Evolutionary conservation across 2,888 invertebrate species (phyloP).

Genomic region (Macrosoma leucophasiata): DNA sequence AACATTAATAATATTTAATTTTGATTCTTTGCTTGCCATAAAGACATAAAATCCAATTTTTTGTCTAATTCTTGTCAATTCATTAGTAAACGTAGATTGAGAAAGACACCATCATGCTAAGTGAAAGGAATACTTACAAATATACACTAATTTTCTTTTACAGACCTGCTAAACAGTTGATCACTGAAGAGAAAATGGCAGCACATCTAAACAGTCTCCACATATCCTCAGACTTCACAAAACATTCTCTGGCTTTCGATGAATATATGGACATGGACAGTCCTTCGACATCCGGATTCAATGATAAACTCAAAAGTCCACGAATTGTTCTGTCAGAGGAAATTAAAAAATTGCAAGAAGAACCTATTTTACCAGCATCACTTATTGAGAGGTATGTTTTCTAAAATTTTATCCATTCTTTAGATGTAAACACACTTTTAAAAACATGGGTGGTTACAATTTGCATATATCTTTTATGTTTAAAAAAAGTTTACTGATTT

Average conservation of each 20-base stretch:
- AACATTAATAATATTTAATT: constrained; percentile 5
- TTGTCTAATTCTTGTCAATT: too few relatives aligned
- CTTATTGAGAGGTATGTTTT: constrained; percentile 70
- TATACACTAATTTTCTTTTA: too few relatives aligned
- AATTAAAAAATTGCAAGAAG: constrained; percentile 78
- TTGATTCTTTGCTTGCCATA: not conserved
- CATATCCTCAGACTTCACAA: constrained; percentile 74
- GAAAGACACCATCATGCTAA: too few relatives aligned
- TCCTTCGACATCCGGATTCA: constrained; percentile 35
- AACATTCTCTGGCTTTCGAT: constrained; percentile 40
- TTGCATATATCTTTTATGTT: too few relatives aligned
- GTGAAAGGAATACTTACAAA: too few relatives aligned
- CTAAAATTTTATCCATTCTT: not conserved
- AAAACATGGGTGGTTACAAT: too few relatives aligned
- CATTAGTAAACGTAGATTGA: too few relatives aligned
- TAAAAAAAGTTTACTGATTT: too few relatives aligned
- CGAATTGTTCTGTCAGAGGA: constrained; percentile 82
- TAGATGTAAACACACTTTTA: too few relatives aligned
- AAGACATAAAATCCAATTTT: too few relatives aligned
- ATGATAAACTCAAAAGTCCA: constrained; percentile 63
- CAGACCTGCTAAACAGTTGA: constrained; percentile 82
- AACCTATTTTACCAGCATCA: constrained; percentile 80
- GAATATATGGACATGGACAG: constrained; percentile 52
- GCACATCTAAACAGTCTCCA: constrained; percentile 85
- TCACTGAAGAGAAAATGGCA: constrained; percentile 90